Conservation (phyloP, 2,113 vertebrate genomes). For the Lepus timidus region DNA sequence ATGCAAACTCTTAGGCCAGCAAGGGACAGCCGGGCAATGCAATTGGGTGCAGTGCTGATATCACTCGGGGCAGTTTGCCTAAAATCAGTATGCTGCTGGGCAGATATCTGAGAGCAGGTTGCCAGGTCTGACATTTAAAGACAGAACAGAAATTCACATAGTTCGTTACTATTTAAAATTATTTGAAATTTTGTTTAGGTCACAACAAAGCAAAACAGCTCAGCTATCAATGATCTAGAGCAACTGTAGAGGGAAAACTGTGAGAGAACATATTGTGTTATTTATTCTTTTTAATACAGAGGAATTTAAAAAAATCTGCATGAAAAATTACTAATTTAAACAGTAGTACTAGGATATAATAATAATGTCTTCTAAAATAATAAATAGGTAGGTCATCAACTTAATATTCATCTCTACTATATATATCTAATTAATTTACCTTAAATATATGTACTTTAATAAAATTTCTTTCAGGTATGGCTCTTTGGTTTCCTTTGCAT, state of each 20-base stretch:
- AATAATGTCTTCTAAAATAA: slow-evolving; percentile 22
- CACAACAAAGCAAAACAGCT: background rate
- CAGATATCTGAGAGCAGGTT: background rate
- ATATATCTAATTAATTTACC: background rate
- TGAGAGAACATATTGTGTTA: background rate
- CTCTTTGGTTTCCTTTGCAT: background rate
- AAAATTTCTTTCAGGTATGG: background rate
- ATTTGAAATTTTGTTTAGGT: background rate
- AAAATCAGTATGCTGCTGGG: background rate
- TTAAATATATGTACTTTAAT: background rate
- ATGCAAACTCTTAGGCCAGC: background rate
- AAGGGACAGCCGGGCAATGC: too few species aligned
- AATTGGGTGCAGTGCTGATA: rapidly evolving
- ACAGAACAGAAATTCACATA: background rate
- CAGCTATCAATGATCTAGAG: background rate
- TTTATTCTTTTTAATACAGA: background rate
- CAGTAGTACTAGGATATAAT: background rate
- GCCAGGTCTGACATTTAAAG: background rate
- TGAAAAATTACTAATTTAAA: background rate
- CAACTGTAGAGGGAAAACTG: background rate
- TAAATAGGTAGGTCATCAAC: background rate
- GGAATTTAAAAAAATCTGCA: background rate
- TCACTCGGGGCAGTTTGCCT: background rate
- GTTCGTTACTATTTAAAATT: background rate
- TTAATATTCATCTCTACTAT: background rate